These are phyloP conservation scores for Cygnus olor DNA, from an alignment of 2,797 vertebrate species.

Conservation along the genomic window DNA sequence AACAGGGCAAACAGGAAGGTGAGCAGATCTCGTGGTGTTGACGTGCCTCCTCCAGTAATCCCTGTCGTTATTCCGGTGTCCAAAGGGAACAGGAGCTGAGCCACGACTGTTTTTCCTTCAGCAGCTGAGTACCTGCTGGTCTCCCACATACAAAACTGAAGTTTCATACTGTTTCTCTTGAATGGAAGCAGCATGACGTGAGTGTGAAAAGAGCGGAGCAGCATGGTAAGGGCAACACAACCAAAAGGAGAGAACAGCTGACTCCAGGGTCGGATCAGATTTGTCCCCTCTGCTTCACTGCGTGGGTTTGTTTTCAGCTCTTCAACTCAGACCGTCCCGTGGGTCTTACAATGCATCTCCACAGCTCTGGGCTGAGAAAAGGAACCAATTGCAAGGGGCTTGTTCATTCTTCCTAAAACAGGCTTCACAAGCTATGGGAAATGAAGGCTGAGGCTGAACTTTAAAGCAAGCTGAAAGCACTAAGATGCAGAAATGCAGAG, in stretches of 20 bases:
- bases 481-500: neutral
- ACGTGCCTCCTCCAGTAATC: neutral
- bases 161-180: conserved; percentile 38
- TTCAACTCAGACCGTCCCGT: fast-evolving
- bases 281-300: neutral
- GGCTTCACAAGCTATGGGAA: neutral
- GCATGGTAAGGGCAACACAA: neutral
- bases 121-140: conserved; percentile 17
- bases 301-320: conserved; percentile 13
- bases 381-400: neutral
- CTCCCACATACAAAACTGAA: conserved; percentile 30
- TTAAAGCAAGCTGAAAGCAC: neutral
- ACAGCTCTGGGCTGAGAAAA: neutral
- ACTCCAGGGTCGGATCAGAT: conserved; percentile 6
- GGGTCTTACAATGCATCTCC: neutral
- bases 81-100: conserved; percentile 17
- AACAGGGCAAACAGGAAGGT: neutral
- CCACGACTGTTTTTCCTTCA: neutral
- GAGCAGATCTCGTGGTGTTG: neutral
- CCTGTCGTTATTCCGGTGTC: neutral
- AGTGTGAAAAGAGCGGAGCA: conserved; percentile 25
- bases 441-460: neutral
- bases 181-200: conserved; percentile 47
- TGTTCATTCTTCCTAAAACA: conserved; percentile 12
- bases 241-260: conserved; percentile 24